A percentile compares a stretch with the other conserved stretches of the same genome.
These are phyloP conservation scores for Clarias laeviceps DNA, from an alignment of 2,797 vertebrate genomes.

Conservation along the genomic window DNA sequence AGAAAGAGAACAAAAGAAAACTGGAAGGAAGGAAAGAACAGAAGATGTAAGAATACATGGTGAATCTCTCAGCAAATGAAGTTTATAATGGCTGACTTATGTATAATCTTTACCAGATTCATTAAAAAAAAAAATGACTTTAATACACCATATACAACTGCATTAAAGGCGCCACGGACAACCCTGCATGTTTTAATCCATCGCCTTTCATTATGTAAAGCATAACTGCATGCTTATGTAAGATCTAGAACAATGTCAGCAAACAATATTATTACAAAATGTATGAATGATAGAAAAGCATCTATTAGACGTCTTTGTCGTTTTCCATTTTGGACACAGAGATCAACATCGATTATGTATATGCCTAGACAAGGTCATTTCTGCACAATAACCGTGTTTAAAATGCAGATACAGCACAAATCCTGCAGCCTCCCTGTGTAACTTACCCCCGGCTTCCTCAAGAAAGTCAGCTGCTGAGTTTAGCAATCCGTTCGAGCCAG, in stretches of 20 bases:
- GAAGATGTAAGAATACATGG: neutral
- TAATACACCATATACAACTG: neutral
- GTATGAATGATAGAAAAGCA: constrained; percentile 4
- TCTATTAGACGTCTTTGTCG: constrained; percentile 15
- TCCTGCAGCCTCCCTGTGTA: neutral
- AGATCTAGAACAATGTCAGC: constrained; percentile 13
- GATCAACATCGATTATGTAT: neutral
- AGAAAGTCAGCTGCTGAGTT: constrained; percentile 35
- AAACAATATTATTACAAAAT: constrained; percentile 18
- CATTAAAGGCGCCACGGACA: neutral
- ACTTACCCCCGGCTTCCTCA: constrained; percentile 13
- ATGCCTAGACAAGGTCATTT: constrained; percentile 14
- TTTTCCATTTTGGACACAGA: neutral
- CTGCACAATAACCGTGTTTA: neutral
- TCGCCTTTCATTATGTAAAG: constrained; percentile 14
- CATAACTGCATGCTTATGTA: constrained; percentile 22
- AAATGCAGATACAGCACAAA: constrained; percentile 8
- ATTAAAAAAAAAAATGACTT: too few relatives aligned
- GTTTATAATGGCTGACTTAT: neutral
- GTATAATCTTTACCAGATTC: neutral
- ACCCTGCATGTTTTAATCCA: neutral
- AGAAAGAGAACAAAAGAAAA: neutral
- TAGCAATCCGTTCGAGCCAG: constrained; percentile 18
- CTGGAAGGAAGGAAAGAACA: neutral
- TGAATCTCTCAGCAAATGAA: neutral